phyloP scores from a whole-genome alignment of 2,888 invertebrate genomes.

The Lymantria dispar region DNA sequence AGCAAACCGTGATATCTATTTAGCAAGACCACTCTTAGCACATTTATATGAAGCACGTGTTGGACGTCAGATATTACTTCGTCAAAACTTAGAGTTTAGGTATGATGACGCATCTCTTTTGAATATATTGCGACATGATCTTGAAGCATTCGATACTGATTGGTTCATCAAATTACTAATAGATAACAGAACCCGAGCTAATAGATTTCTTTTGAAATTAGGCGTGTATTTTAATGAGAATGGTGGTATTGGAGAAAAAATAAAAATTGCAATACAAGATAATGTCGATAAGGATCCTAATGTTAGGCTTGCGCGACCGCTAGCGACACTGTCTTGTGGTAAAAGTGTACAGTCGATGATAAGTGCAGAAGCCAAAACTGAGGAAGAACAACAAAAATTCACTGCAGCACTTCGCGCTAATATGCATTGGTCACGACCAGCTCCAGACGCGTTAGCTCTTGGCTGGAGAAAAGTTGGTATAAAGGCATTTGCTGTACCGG shows the following conservation, averaged over 20 bases:
- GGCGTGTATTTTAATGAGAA: constrained; percentile 52
- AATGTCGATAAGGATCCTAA: constrained; percentile 6
- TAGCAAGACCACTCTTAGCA: constrained; percentile 30
- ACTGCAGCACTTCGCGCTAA: constrained; percentile 44
- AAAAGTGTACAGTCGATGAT: constrained; percentile 18
- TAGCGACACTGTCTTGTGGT: constrained; percentile 20
- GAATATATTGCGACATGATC: constrained; percentile 55
- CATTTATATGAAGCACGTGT: constrained; percentile 41
- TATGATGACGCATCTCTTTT: constrained; percentile 47
- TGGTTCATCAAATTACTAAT: constrained; percentile 30
- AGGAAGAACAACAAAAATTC: constrained; percentile 17
- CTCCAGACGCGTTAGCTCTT: constrained; percentile 35
- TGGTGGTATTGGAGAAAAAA: constrained; percentile 40
- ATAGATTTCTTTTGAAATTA: constrained; percentile 45
- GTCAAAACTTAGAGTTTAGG: constrained; percentile 40
- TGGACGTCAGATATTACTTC: constrained; percentile 47
- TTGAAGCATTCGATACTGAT: constrained; percentile 31
- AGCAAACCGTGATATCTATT: constrained; percentile 28
- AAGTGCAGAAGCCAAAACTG: constrained; percentile 16
- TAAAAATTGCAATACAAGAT: constrained; percentile 17
- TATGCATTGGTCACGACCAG: constrained; percentile 43
- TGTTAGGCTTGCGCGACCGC: constrained; percentile 17
- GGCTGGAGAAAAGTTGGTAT: constrained; percentile 47
- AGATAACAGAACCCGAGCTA: constrained; percentile 21
- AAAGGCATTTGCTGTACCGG: constrained; percentile 48